Base-by-base conservation (phyloP, 1,140 invertebrate genomes). In the Leptoteleia sp. region DNA sequence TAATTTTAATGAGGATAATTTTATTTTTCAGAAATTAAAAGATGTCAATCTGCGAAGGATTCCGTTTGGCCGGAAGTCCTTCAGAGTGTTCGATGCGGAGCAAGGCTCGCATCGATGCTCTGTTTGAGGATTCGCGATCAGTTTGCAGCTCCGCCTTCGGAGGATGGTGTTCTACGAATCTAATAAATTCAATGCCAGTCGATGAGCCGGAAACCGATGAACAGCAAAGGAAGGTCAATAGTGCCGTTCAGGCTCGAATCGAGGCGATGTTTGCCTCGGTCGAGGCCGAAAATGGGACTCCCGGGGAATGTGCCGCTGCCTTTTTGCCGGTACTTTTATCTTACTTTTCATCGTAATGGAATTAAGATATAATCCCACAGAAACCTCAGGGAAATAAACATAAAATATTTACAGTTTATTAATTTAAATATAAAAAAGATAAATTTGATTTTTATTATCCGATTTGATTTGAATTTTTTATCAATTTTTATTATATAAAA, bases 251-350 rank as follows among this genome's bases (percentile, higher is more conserved):
- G 84, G 94, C 94, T 6, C 92, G 94, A 64, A 96, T 96, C 81
- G 95, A 96, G 84, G 93, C 94, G 79, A 95, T 96, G 92, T 96
- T 96, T 82, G 93, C 89, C 17, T 88, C 93, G 13, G 95, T 96
- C 62, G 93, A 95, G 80, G 93, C 94, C 7, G 92, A 93, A 80
- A 93, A 92, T 83, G 88, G 84, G 43, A 84, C 81, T 61, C 85
- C 86, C 3, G 87, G 85, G 15, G 88, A 90, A 71, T 88, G 86
- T 22, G 85, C 91, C 83, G 82, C 88, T 81, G 68, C 88, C 80
- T 84, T 89, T 42, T 76, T 90, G 45, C 83, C 85, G 83, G 89
- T 90, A 81, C 11, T 38, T 35, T 45, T 25, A 5, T 42, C 15
- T 16, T 1, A 35, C n/a, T n/a, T n/a, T n/a, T n/a, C n/a, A n/a